phyloP scores from a whole-genome alignment of 1,140 invertebrate genomes.

The Melanaphis sacchari region DNA sequence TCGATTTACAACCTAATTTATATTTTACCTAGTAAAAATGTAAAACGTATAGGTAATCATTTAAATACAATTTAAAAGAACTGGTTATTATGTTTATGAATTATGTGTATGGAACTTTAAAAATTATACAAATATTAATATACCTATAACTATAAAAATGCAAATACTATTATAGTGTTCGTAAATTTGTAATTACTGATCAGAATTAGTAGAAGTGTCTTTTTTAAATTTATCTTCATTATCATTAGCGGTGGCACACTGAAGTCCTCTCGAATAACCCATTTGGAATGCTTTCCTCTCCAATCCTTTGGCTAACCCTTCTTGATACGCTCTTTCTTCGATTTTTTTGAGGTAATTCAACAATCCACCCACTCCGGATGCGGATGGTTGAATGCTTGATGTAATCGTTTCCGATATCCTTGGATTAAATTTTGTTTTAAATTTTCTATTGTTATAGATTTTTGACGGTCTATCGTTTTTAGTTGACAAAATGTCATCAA shows the following conservation, averaged over 20 bases:
- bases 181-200: conserved; percentile 13
- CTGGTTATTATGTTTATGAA: background rate
- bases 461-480: background rate
- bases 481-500: conserved; percentile 4
- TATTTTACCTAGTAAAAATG: background rate
- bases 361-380: background rate
- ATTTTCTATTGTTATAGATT: background rate
- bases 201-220: background rate
- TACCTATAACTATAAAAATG: background rate
- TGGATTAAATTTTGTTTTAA: background rate
- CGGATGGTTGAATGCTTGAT: background rate
- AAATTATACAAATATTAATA: background rate
- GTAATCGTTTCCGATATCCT: background rate
- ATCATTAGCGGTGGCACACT: background rate
- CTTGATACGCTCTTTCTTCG: conserved; percentile 57
- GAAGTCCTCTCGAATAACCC: conserved; percentile 51
- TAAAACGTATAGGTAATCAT: background rate
- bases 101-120: background rate
- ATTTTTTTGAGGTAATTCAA: conserved; percentile 53
- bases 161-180: background rate
- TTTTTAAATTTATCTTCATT: background rate
- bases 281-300: conserved; percentile 57
- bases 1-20: background rate
- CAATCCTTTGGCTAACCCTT: conserved; percentile 57
- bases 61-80: background rate